Evolutionary conservation across 2,113 vertebrate genomes (phyloP).

Genomic region (Paedocypris sp.): DNA sequence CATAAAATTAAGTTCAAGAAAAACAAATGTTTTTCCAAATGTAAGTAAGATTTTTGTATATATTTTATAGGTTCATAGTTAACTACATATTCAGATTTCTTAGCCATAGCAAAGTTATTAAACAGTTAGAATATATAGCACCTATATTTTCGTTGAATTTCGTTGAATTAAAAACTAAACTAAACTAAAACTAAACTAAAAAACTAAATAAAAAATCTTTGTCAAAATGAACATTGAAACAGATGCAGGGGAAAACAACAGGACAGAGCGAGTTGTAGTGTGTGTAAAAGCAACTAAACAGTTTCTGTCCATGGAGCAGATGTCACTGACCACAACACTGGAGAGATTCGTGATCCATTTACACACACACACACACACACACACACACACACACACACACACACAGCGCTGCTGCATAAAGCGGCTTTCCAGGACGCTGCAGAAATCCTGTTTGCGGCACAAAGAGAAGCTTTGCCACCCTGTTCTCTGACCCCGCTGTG

Average conservation of each 20-base stretch:
- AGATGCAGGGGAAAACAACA: not conserved
- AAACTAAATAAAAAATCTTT: too few species aligned
- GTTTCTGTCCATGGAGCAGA: slow-evolving; percentile 7
- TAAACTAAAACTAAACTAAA: too few species aligned
- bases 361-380: slow-evolving; percentile 2
- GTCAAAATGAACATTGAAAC: too few species aligned
- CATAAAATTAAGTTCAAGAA: too few species aligned
- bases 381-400: not conserved
- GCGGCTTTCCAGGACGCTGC: slow-evolving; percentile 13
- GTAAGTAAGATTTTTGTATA: too few species aligned
- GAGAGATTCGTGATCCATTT: slow-evolving; percentile 21
- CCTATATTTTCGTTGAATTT: too few species aligned
- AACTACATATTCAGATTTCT: too few species aligned
- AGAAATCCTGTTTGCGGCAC: slow-evolving; percentile 29
- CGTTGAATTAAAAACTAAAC: too few species aligned
- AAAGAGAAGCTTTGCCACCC: slow-evolving; percentile 11
- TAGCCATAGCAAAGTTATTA: too few species aligned
- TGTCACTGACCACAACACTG: slow-evolving; percentile 11
- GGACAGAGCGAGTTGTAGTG: not conserved
- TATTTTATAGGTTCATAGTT: too few species aligned
- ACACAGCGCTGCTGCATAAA: slow-evolving; percentile 1
- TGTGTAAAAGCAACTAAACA: not conserved
- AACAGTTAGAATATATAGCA: too few species aligned
- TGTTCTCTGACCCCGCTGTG: not conserved
- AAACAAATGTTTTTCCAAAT: too few species aligned